Evolutionary conservation across 2,113 vertebrate species (phyloP).

Genomic region (Probosciger aterrimus): DNA sequence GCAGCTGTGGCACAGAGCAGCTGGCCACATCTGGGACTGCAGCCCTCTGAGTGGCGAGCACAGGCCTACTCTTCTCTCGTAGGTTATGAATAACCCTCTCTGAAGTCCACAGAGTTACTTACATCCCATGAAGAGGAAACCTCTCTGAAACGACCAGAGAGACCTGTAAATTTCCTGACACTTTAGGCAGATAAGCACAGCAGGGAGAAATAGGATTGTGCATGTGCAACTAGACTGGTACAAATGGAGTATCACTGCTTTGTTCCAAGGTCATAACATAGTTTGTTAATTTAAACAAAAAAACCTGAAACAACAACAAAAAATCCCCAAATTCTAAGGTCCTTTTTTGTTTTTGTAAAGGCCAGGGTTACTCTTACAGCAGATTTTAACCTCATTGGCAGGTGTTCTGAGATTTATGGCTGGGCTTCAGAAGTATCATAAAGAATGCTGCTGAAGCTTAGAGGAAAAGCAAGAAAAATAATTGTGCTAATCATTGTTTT

Average conservation of each 20-base stretch:
- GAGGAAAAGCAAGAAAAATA: not conserved
- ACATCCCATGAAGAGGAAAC: not conserved
- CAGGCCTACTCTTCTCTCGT: not conserved
- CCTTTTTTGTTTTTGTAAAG: not conserved
- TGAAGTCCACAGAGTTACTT: not conserved
- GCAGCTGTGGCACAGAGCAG: not conserved
- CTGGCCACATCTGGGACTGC: not conserved
- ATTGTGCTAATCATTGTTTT: not conserved
- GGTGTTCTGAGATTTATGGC: not conserved
- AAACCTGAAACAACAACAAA: not conserved
- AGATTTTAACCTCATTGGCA: not conserved
- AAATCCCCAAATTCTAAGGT: not conserved
- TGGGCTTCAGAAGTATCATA: not conserved
- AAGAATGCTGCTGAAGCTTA: not conserved
- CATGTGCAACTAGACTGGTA: not conserved
- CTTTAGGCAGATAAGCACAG: not conserved
- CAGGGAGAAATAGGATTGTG: not conserved
- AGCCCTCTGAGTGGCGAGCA: accelerated
- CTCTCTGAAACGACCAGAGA: not conserved
- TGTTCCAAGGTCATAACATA: not conserved
- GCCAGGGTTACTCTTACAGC: not conserved
- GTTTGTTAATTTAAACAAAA: not conserved
- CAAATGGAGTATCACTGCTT: accelerated
- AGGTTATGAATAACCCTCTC: not conserved
- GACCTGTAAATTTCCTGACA: not conserved